phyloP scores from a whole-genome alignment of 64 coral and sea anemone species.

The Pocillopora verrucosa region DNA sequence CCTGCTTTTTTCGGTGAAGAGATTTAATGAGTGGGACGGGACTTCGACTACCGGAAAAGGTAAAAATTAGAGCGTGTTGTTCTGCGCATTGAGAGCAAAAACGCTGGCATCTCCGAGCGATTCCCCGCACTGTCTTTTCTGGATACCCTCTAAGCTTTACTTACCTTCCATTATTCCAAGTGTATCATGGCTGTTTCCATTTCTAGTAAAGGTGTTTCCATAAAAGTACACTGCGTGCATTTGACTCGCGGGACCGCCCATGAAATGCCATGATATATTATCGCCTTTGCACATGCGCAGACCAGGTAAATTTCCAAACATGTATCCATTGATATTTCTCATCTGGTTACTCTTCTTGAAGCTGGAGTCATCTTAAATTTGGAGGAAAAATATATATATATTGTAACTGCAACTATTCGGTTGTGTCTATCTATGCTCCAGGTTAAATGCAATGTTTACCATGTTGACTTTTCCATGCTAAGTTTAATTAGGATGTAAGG shows the following conservation, averaged over 20 bases:
- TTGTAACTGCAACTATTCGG: no score
- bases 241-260: constrained; percentile 71
- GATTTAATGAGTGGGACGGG: no score
- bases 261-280: constrained; percentile 80
- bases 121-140: no score
- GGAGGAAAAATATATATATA: not conserved
- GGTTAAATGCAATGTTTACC: no score
- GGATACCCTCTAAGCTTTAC: not conserved
- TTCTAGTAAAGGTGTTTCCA: constrained; percentile 80
- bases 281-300: constrained; percentile 75
- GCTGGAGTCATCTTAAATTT: constrained; percentile 42
- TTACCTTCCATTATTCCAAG: constrained; percentile 22
- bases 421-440: no score
- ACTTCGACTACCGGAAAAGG: no score
- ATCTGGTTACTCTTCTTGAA: constrained; percentile 84
- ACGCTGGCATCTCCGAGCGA: no score
- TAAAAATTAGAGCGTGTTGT: no score
- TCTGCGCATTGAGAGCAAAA: no score
- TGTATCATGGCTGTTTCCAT: constrained; percentile 79
- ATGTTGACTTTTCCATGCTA: no score
- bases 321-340: constrained; percentile 78
- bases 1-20: no score
- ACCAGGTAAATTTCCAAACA: constrained; percentile 64
- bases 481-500: no score
- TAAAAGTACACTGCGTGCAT: constrained; percentile 74